Evolutionary conservation across 1,140 invertebrate genomes (phyloP).

Genomic region (Brachionus rubens): DNA sequence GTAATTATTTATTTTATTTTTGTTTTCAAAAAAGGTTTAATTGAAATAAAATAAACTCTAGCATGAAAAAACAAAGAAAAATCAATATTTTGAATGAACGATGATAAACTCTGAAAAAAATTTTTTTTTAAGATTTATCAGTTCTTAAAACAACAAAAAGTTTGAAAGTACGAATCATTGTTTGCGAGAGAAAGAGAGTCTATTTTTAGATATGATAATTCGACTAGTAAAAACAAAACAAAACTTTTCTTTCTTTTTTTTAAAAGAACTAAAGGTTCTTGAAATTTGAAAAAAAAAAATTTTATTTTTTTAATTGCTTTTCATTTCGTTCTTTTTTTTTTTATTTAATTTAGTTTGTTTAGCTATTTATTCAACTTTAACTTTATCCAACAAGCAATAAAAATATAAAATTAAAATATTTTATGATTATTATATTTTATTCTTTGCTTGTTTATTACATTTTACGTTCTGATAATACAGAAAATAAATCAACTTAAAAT

Average conservation of each 20-base stretch:
- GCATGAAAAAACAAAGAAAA: too few relatives aligned
- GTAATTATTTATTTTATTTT: too few relatives aligned
- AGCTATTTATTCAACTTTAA: constrained; percentile 28
- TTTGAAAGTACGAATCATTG: too few relatives aligned
- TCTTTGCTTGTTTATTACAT: too few relatives aligned
- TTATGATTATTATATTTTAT: too few relatives aligned
- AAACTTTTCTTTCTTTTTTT: background rate
- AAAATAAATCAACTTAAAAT: constrained; percentile 4
- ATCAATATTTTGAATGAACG: too few relatives aligned
- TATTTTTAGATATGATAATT: constrained; percentile 37
- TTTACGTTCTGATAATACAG: constrained; percentile 12
- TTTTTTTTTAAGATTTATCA: too few relatives aligned
- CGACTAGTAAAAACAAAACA: constrained; percentile 8
- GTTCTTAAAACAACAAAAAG: too few relatives aligned
- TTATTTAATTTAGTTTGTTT: background rate
- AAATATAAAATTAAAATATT: constrained; percentile 27
- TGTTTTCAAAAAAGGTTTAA: too few relatives aligned
- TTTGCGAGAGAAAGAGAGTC: too few relatives aligned
- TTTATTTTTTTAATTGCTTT: constrained; percentile 1
- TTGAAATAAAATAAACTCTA: too few relatives aligned
- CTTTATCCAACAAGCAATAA: background rate
- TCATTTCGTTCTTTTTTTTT: background rate
- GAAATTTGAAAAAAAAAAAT: constrained; percentile 31
- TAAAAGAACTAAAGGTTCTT: constrained; percentile 13
- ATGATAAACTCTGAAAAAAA: too few relatives aligned